phyloP scores from a whole-genome alignment of 2,888 invertebrate genomes.

The Pyralis farinalis region DNA sequence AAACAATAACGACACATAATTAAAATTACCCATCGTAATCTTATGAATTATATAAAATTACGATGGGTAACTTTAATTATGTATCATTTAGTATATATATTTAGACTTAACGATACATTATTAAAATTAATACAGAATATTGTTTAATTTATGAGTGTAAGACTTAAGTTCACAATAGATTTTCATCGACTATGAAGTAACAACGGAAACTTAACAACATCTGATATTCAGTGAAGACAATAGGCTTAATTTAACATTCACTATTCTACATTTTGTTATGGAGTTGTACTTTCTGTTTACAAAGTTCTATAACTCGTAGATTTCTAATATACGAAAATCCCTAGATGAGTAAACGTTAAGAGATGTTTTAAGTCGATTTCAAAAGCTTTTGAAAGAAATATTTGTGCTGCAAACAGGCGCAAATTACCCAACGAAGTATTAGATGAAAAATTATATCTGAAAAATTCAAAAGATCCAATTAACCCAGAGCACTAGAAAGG shows the following conservation, averaged over 20 bases:
- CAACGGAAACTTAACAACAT: neutral
- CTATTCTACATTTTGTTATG: neutral
- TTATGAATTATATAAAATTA: too few relatives aligned
- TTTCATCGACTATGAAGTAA: neutral
- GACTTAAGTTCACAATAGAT: neutral
- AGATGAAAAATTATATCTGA: constrained; percentile 57
- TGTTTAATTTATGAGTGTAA: too few relatives aligned
- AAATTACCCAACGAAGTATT: constrained; percentile 50
- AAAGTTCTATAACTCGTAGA: neutral
- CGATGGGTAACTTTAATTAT: too few relatives aligned
- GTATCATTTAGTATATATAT: too few relatives aligned
- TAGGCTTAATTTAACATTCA: constrained; percentile 2
- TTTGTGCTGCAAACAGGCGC: constrained; percentile 46
- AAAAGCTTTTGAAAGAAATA: constrained; percentile 36
- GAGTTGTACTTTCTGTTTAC: neutral
- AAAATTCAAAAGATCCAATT: constrained; percentile 68
- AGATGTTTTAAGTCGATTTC: constrained; percentile 25
- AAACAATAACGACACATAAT: too few relatives aligned
- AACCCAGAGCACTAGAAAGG: constrained; percentile 56
- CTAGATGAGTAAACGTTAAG: constrained; percentile 19
- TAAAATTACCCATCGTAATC: too few relatives aligned
- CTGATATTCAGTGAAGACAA: neutral
- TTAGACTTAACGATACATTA: too few relatives aligned
- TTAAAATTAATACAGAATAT: too few relatives aligned
- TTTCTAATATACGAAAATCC: constrained; percentile 14